Conservation (phyloP, 2,113 vertebrate genomes). For the Lamprologus callipterus region DNA sequence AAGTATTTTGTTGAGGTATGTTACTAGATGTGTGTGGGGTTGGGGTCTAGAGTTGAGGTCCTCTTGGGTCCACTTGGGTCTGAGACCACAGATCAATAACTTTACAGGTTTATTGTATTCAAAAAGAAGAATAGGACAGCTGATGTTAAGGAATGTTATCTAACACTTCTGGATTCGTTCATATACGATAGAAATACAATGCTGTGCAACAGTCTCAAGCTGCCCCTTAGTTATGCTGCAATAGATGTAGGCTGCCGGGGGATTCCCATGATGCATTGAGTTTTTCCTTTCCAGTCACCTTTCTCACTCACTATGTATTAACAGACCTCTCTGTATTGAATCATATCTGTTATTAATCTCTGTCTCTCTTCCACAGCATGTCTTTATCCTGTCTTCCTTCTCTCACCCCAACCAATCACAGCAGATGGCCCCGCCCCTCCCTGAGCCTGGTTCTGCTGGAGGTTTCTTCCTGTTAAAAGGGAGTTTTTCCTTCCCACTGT, state of each 20-base stretch:
- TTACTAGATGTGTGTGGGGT: not conserved
- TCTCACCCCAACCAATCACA: fast-evolving
- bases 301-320: fast-evolving
- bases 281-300: not conserved
- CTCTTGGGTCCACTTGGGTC: not conserved
- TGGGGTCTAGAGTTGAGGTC: not conserved
- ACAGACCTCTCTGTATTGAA: fast-evolving
- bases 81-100: not conserved
- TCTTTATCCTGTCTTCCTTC: too few species aligned
- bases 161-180: not conserved
- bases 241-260: fast-evolving
- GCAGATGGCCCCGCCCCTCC: not conserved
- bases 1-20: not conserved
- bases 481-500: not conserved
- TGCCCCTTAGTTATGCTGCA: not conserved
- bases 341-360: fast-evolving
- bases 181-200: not conserved
- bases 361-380: too few species aligned
- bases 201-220: not conserved
- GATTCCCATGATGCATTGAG: fast-evolving
- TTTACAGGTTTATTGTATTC: not conserved
- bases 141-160: not conserved
- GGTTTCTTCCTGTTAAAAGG: not conserved
- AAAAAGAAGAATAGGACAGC: not conserved
- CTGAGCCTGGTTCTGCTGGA: not conserved